Base-by-base conservation (phyloP, 2,888 invertebrate genomes). In the Crocallis elinguaria region DNA sequence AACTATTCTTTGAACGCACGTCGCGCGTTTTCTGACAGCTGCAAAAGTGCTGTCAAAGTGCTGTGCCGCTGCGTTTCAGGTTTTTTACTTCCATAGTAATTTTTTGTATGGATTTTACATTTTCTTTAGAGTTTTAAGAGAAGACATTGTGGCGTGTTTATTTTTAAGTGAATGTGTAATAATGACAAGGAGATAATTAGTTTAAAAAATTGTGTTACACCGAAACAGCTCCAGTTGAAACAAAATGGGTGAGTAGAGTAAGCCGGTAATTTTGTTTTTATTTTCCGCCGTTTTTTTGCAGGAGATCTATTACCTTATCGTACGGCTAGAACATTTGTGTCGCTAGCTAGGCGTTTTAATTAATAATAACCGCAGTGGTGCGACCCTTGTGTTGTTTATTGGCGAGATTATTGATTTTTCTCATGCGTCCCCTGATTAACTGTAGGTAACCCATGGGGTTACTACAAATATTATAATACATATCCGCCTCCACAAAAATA, bases 221-320 rank as follows among this genome's bases (percentile, higher is more conserved):
- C 67, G 60, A 66, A 67, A 59, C 25, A 60, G 65, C 57, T 50
- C 64, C 58, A 60, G 70, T 65, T 65, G 60, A 69, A 67, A 70
- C 78, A 84, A 83, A 79, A 89, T 89, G 89, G 89, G 89, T 89
- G 78, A 88, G 89, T 87, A 64, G 76, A 88, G 87, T 87, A 68
- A 67, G 75, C 87, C 86, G 87, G 87, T 75, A 75, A 60, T 63
- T 62, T 62, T 45, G 57, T 69, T 73, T 71, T 67, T 67, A 70
- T 69, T 38, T 42, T 38, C 1, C 12, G 8, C 12, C 8, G 29
- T 32, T 36, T 46, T 12, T 27, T 38, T 48, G 30, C 35, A 30
- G 11, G 23, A 32, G 21, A 30, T 46, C 13, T 41, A 42, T 16
- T 35, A 7, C 7, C 12, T 2, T 54, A 50, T 5, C 45, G 35